Base-by-base conservation (phyloP, 2,797 vertebrate genomes). In the Hirundo rustica region DNA sequence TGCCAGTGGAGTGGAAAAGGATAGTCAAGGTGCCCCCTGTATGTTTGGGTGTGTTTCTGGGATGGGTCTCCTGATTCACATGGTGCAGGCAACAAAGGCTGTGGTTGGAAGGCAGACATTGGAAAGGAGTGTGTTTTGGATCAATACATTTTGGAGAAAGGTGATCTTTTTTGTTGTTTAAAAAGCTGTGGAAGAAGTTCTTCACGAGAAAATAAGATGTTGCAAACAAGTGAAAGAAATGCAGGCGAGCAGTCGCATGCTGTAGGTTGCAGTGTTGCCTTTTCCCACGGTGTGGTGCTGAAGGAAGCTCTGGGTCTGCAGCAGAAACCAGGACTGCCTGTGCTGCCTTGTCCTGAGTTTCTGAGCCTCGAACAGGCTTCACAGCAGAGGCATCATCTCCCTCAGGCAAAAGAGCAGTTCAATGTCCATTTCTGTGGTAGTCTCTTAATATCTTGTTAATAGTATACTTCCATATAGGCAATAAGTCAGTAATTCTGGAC, bases 231-330 rank as follows among this genome's bases (percentile, higher is more conserved):
- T 4, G 48, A 5, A 32, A 14, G 42, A 23, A 21, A 8, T 10
- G 21, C 15, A 7, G 34, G 44, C 4, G 5, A 1, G 3, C 10
- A 23, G 64, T 4, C 1, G 7, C 10, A 1, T 1, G 36, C 20
- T 32, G 23, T 5, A 2, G 29, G 32, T 19, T 42, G 34, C 66
- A 42, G 7, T 51, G 5, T 1, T 68, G 42, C 51, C 1, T 75
- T 72, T 64, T 62, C 16, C 92, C 95, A 26, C 91, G 1, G 36
- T 2, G 92, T 30, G 91, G 93, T 60, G 95, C 89, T 60, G 70
- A 15, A n/a, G 4, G 71, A 38, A 48, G 71, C 73, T n/a, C 55
- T 22, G 25, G 20, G 15, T 6, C 17, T 11, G 60, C 44, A 16
- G 60, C 64, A 17, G 47, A 5, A 21, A 3, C 20, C 36, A 0